Conservation (phyloP, 2,888 invertebrate genomes). For the Drosophila nr. medialis region DNA sequence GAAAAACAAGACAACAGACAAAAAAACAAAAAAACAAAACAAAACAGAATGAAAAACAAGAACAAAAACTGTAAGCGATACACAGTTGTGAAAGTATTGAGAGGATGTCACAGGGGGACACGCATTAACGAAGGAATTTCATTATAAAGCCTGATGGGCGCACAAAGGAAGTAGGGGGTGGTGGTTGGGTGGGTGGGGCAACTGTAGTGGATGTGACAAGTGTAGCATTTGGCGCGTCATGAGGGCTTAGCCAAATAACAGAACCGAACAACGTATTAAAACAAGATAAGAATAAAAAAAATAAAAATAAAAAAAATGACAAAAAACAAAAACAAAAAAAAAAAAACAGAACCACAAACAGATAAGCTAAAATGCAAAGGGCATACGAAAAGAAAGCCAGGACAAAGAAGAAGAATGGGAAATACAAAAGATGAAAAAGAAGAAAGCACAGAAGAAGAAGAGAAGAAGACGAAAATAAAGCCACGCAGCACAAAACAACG, state of each 20-base stretch:
- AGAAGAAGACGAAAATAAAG: conserved; percentile 12
- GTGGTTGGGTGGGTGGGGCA: background rate
- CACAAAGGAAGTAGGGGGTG: background rate
- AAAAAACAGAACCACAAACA: conserved; percentile 24
- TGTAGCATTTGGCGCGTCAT: conserved; percentile 51
- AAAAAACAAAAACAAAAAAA: conserved; percentile 11
- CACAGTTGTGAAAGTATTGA: conserved; percentile 56
- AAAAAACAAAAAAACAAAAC: background rate
- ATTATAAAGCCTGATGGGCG: conserved; percentile 51
- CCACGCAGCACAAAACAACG: conserved; percentile 43
- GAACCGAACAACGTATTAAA: conserved; percentile 38
- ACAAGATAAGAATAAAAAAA: conserved; percentile 17
- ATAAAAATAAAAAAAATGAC: background rate
- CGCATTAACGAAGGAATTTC: conserved; percentile 58
- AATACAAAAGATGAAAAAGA: conserved; percentile 13
- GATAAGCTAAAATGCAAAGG: conserved; percentile 48
- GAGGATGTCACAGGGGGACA: conserved; percentile 60
- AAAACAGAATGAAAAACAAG: background rate
- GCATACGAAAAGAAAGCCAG: conserved; percentile 12
- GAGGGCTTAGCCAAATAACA: conserved; percentile 44
- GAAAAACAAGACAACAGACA: background rate
- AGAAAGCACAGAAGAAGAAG: background rate
- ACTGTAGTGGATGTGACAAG: conserved; percentile 24
- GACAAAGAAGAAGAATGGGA: background rate
- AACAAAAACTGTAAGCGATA: conserved; percentile 48